These are phyloP conservation scores for Dimorphilus gyrociliatus DNA, from an alignment of 2,888 invertebrate species.

Conservation along the genomic window DNA sequence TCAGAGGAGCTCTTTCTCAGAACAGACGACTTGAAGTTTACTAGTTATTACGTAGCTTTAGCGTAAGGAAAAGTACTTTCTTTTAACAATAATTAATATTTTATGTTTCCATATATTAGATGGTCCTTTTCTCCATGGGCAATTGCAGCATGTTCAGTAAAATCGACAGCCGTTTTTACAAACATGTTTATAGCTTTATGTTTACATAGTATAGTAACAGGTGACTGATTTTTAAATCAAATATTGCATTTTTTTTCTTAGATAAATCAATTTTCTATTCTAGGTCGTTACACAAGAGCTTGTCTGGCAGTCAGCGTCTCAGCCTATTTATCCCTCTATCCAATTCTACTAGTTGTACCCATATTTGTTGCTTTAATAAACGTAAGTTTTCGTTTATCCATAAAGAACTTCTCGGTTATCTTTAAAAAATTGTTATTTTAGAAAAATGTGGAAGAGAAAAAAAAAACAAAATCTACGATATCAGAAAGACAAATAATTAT, in stretches of 20 bases:
- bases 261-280: too few relatives aligned
- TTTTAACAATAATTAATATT: too few relatives aligned
- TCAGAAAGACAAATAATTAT: too few relatives aligned
- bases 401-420: not conserved
- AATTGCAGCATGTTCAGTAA: conserved; percentile 66
- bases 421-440: not conserved
- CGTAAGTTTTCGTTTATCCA: not conserved
- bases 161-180: conserved; percentile 73
- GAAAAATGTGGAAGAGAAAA: not conserved
- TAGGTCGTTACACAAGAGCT: conserved; percentile 46
- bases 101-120: conserved; percentile 11
- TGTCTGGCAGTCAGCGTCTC: conserved; percentile 57
- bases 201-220: too few relatives aligned
- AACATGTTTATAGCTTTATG: conserved; percentile 62
- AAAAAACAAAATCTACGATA: too few relatives aligned
- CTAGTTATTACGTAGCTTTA: too few relatives aligned
- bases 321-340: conserved; percentile 57
- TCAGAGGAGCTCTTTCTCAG: too few relatives aligned
- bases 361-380: conserved; percentile 47
- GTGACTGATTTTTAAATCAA: too few relatives aligned
- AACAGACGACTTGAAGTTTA: too few relatives aligned
- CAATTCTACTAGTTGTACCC: conserved; percentile 64
- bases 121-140: conserved; percentile 79
- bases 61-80: too few relatives aligned
- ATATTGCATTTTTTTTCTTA: too few relatives aligned